A percentile compares a stretch with the other conserved stretches of the same genome.
Evolutionary conservation across 2,797 vertebrate species (phyloP).

Genomic region (Lepus oiostolus): DNA sequence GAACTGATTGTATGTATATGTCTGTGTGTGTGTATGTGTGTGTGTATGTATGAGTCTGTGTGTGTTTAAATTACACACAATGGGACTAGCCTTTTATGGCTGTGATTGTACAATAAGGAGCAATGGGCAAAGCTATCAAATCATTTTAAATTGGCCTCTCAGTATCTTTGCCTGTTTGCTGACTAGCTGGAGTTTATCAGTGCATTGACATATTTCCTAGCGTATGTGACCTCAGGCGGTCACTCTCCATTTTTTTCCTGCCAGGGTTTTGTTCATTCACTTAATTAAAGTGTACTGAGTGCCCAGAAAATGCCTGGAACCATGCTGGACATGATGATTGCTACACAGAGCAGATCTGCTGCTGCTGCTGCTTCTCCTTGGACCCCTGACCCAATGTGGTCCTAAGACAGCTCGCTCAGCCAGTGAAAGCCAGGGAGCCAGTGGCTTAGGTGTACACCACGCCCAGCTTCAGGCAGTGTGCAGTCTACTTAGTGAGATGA

Average conservation of each 20-base stretch:
- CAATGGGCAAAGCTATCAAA: conserved; percentile 72
- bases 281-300: conserved; percentile 75
- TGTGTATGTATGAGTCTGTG: background rate
- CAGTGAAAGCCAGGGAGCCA: background rate
- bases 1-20: background rate
- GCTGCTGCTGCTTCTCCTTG: background rate
- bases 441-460: rapidly evolving
- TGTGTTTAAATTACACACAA: conserved; percentile 57
- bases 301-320: conserved; percentile 79
- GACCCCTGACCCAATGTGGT: conserved; percentile 8
- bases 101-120: conserved; percentile 67
- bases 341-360: conserved; percentile 21
- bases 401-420: background rate
- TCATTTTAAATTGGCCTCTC: conserved; percentile 76
- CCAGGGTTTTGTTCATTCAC: conserved; percentile 77
- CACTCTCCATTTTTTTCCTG: conserved; percentile 71
- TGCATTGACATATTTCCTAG: conserved; percentile 80
- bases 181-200: conserved; percentile 72
- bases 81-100: conserved; percentile 60
- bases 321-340: conserved; percentile 14
- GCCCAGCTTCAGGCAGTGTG: background rate
- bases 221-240: conserved; percentile 80
- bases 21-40: background rate
- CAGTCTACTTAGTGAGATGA: background rate
- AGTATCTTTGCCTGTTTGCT: conserved; percentile 67